phyloP scores from a whole-genome alignment of 1,140 invertebrate genomes.

The Eulimnadia texana region DNA sequence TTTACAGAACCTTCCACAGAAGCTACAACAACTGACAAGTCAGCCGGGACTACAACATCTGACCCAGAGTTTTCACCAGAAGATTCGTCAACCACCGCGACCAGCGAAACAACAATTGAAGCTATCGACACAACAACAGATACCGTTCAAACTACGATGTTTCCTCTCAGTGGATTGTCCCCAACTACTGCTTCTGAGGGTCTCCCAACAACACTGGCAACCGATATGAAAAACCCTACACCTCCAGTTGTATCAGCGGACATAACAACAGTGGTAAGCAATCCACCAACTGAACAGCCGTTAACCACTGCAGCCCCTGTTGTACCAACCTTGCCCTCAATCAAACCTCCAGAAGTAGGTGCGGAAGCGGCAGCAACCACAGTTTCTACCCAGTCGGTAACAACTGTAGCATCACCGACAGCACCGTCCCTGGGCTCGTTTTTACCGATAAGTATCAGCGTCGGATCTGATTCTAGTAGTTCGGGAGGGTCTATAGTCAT shows the following conservation, averaged over 20 bases:
- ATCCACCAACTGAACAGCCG: not conserved
- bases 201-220: not conserved
- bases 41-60: not conserved
- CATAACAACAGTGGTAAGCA: not conserved
- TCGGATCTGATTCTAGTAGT: not conserved
- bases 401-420: no score
- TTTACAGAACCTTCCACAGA: not conserved
- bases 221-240: not conserved
- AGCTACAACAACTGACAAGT: not conserved
- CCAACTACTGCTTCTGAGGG: not conserved
- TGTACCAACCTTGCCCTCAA: no score
- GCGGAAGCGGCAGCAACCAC: no score
- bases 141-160: no score
- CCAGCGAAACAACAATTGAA: not conserved
- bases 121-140: not conserved
- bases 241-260: not conserved
- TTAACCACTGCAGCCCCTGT: not conserved
- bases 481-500: not conserved
- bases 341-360: no score
- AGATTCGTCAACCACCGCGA: no score
- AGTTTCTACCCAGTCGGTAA: no score
- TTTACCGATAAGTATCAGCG: not conserved
- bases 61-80: not conserved
- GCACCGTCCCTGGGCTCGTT: not conserved
- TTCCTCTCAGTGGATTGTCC: not conserved